phyloP scores from a whole-genome alignment of 2,113 vertebrate genomes.

The Spilogale gracilis region DNA sequence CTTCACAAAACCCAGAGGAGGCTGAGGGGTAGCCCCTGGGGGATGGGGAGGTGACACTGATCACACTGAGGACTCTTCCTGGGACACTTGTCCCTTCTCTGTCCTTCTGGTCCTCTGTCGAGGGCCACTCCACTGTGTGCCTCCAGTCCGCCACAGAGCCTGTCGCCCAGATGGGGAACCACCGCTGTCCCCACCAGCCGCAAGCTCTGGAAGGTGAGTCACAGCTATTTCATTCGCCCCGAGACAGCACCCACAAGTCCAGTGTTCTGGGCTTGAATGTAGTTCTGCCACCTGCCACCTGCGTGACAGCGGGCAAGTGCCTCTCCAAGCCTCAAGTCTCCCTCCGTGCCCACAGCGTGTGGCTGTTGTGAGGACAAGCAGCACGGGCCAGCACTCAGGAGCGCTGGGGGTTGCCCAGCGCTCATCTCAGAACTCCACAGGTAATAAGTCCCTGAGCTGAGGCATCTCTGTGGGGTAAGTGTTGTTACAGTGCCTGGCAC shows the following conservation, averaged over 20 bases:
- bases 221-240: neutral
- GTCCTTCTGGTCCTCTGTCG: neutral
- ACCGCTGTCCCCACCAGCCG: neutral
- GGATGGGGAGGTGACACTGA: neutral
- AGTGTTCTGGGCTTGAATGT: neutral
- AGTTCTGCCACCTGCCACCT: neutral
- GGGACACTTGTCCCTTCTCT: neutral
- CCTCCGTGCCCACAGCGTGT: neutral
- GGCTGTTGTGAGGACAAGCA: neutral
- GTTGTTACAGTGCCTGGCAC: neutral
- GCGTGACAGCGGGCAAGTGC: neutral
- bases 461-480: neutral
- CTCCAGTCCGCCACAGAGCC: neutral
- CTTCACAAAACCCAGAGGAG: neutral
- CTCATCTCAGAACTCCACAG: neutral
- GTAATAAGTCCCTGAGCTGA: neutral
- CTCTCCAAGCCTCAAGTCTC: neutral
- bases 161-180: neutral
- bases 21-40: rapidly evolving
- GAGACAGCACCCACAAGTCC: neutral
- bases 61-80: neutral
- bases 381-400: neutral
- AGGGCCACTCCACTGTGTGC: neutral
- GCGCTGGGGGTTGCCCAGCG: neutral
- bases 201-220: neutral